These are phyloP conservation scores for Actenoides lindsayi DNA, from an alignment of 2,113 vertebrate species.

Conservation along the genomic window DNA sequence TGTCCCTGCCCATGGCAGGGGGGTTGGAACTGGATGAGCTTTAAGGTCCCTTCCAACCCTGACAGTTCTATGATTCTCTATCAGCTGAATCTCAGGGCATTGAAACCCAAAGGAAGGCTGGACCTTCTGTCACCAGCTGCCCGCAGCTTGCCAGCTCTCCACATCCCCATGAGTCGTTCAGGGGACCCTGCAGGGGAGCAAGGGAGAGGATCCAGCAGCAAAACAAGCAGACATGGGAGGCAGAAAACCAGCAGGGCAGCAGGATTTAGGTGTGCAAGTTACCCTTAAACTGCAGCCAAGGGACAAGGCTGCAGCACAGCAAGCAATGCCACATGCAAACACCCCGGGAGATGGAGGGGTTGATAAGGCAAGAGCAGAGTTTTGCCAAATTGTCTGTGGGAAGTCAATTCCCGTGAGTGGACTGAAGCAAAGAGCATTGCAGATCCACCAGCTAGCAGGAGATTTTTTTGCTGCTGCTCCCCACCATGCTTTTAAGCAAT, in stretches of 20 bases:
- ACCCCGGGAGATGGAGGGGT: accelerated
- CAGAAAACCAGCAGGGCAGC: background rate
- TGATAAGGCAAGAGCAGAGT: background rate
- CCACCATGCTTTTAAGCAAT: background rate
- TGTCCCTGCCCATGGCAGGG: too few species aligned
- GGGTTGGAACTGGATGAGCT: too few species aligned
- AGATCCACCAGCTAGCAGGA: background rate
- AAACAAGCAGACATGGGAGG: background rate
- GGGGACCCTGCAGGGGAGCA: background rate
- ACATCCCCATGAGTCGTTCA: background rate
- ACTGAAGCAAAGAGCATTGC: background rate
- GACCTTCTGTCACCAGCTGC: too few species aligned
- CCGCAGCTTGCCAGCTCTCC: background rate
- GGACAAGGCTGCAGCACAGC: too few species aligned
- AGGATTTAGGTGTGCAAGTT: background rate
- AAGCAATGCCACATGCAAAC: background rate
- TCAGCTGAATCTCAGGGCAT: too few species aligned
- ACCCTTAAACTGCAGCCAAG: background rate
- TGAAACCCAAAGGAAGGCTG: too few species aligned
- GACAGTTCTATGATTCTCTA: too few species aligned
- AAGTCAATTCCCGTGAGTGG: background rate
- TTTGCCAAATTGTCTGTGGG: background rate
- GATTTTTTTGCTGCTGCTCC: background rate
- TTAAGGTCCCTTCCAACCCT: too few species aligned
- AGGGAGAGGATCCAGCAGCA: background rate